phyloP scores from a whole-genome alignment of 2,113 vertebrate species.

The Oophaga pumilio region DNA sequence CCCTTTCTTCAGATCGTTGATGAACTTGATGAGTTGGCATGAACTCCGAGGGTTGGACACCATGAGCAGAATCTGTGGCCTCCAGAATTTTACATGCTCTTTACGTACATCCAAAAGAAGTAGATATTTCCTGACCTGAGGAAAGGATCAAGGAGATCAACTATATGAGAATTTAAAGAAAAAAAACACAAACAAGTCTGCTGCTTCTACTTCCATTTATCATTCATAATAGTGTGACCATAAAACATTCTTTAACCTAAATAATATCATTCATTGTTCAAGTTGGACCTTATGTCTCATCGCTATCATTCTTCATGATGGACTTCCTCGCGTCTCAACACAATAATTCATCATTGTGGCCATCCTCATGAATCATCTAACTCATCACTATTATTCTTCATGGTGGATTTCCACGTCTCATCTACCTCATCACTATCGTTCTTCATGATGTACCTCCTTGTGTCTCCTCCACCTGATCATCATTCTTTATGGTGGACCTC shows the following conservation, averaged over 20 bases:
- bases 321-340: not conserved
- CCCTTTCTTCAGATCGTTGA: slow-evolving; percentile 84
- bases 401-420: not conserved
- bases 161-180: not conserved
- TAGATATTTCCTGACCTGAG: slow-evolving; percentile 81
- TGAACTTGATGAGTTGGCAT: slow-evolving; percentile 79
- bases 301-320: not conserved
- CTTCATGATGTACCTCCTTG: not conserved
- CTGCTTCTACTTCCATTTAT: too few relatives aligned
- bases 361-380: not conserved
- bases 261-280: not conserved
- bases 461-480: not conserved
- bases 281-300: not conserved
- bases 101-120: slow-evolving; percentile 82
- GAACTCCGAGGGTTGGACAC: slow-evolving; percentile 81
- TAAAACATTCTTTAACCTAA: too few relatives aligned
- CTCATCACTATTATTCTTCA: too few relatives aligned
- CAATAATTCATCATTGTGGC: too few relatives aligned
- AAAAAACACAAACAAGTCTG: too few relatives aligned
- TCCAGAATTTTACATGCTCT: slow-evolving; percentile 85
- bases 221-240: too few relatives aligned
- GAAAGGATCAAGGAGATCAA: too few relatives aligned
- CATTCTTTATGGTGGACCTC: not conserved
- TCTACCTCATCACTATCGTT: not conserved
- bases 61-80: slow-evolving; percentile 81